Percentiles rank a stretch among this genome's conserved stretches.
Evolutionary conservation across 2,797 vertebrate genomes (phyloP).

Genomic region (Halcyon leucocephala): DNA sequence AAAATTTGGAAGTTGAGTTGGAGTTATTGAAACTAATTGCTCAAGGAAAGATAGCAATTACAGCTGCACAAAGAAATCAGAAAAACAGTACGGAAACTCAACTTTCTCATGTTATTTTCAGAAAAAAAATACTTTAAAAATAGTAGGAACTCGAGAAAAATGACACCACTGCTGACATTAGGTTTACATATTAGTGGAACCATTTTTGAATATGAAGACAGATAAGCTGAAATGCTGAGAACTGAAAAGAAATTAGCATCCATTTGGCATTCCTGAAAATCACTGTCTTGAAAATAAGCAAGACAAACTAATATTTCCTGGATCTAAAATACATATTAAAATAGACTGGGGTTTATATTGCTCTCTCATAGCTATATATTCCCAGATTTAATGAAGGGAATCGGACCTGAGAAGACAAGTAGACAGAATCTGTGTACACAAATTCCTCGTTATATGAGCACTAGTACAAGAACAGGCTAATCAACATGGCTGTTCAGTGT

Average conservation of each 20-base stretch:
- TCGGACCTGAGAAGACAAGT: background rate
- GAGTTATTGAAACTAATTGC: background rate
- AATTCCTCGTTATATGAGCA: background rate
- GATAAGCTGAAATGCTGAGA: background rate
- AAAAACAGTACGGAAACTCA: background rate
- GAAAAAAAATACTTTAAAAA: background rate
- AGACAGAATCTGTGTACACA: background rate
- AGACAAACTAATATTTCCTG: background rate
- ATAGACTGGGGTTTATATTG: background rate
- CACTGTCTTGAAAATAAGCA: background rate
- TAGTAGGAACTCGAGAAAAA: background rate
- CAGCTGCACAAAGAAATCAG: background rate
- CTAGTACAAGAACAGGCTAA: background rate
- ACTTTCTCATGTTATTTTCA: background rate
- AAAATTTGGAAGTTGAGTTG: background rate
- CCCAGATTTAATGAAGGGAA: background rate
- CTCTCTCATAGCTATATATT: background rate
- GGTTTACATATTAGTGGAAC: background rate
- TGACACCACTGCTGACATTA: background rate
- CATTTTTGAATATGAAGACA: background rate
- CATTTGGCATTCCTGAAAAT: background rate
- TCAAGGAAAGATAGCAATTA: background rate
- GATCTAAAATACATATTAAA: background rate
- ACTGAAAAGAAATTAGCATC: background rate
- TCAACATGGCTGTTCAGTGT: background rate